phyloP scores from a whole-genome alignment of 2,797 vertebrate species.

The Melanotaenia nigrans region DNA sequence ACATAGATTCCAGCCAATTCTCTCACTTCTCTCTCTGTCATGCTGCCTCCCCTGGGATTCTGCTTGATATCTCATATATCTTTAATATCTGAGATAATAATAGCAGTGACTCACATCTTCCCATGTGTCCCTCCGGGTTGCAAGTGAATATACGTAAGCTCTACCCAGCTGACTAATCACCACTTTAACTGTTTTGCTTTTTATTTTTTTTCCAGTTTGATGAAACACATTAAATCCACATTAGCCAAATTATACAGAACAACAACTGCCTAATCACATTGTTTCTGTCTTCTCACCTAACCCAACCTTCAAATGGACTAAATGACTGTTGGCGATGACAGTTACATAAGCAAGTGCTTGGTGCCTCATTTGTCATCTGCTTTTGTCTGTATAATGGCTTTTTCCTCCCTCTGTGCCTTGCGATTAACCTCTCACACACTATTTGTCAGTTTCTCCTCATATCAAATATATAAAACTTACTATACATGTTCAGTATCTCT shows the following conservation, averaged over 20 bases:
- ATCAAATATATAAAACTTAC: neutral
- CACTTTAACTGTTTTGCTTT: constrained; percentile 22
- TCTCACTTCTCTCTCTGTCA: constrained; percentile 9
- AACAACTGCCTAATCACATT: neutral
- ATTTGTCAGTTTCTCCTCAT: neutral
- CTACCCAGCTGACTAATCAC: constrained; percentile 19
- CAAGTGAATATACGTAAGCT: constrained; percentile 21
- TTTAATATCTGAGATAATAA: constrained; percentile 70
- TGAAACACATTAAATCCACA: constrained; percentile 26
- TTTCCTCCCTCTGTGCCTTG: constrained; percentile 6
- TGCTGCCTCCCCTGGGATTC: constrained; percentile 11
- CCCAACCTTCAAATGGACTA: constrained; percentile 28
- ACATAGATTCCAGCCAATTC: constrained; percentile 6
- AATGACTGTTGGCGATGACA: constrained; percentile 31
- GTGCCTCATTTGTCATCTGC: constrained; percentile 44
- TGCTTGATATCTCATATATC: constrained; percentile 59
- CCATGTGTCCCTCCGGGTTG: constrained; percentile 31
- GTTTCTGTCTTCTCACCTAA: constrained; percentile 17
- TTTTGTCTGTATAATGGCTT: constrained; percentile 9
- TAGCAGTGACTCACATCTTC: constrained; percentile 65
- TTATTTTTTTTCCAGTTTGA: neutral
- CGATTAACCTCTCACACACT: neutral
- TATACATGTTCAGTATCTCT: neutral
- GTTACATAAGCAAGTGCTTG: constrained; percentile 49
- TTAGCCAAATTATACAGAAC: constrained; percentile 20